phyloP scores from a whole-genome alignment of 1,140 invertebrate species.

The Ylistrum balloti region DNA sequence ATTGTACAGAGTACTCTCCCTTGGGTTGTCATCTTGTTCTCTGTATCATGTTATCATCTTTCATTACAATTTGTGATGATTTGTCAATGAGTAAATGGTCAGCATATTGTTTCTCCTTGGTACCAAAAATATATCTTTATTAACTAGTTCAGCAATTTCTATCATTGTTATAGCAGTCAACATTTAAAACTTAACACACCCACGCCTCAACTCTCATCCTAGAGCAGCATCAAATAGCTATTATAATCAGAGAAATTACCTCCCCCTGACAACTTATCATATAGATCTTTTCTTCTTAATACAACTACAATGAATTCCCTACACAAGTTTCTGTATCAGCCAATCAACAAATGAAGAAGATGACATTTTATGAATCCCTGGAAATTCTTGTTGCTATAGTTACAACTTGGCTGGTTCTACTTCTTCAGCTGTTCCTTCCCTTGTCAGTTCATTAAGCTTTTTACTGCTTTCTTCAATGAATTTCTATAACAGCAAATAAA shows the following conservation, averaged over 20 bases:
- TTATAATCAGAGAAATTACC: neutral
- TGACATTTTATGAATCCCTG: slow-evolving; percentile 10
- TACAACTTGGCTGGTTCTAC: slow-evolving; percentile 63
- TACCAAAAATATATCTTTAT: neutral
- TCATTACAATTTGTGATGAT: neutral
- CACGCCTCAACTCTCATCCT: neutral
- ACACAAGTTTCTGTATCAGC: neutral
- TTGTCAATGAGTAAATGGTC: slow-evolving; percentile 19
- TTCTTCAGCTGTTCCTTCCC: slow-evolving; percentile 57
- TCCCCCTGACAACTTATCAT: too few relatives aligned
- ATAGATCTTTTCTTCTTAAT: too few relatives aligned
- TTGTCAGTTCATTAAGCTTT: slow-evolving; percentile 64
- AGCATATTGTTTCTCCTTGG: neutral
- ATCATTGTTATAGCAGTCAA: neutral
- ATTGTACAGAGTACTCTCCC: neutral
- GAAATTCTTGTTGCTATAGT: slow-evolving; percentile 4
- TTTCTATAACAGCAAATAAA: slow-evolving; percentile 64
- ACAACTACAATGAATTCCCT: too few relatives aligned
- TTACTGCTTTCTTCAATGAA: slow-evolving; percentile 66
- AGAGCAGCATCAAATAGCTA: neutral
- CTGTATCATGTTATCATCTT: neutral
- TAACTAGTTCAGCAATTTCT: neutral
- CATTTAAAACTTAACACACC: neutral
- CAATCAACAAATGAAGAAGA: neutral
- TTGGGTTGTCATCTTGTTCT: neutral